Evolutionary conservation across 2,888 invertebrate genomes (phyloP).

Genomic region (Sepiola atlantica): DNA sequence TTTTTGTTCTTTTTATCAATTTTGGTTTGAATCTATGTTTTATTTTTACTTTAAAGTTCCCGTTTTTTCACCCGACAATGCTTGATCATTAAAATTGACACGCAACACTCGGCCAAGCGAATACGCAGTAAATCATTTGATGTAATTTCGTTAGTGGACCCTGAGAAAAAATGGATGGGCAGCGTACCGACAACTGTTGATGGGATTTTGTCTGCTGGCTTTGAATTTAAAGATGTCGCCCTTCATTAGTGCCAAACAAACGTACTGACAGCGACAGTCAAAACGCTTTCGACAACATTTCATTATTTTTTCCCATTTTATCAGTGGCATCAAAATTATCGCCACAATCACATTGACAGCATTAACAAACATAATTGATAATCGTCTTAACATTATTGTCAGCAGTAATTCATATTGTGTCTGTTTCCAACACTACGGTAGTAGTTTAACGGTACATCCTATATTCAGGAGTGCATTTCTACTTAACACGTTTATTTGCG

Average conservation of each 20-base stretch:
- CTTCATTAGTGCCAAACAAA: constrained; percentile 19
- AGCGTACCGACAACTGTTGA: not conserved
- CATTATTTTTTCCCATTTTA: not conserved
- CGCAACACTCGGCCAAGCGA: constrained; percentile 12
- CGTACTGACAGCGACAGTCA: not conserved
- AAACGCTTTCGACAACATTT: not conserved
- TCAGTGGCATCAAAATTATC: not conserved
- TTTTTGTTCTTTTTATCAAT: not conserved
- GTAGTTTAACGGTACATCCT: too few relatives aligned
- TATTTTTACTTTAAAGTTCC: too few relatives aligned
- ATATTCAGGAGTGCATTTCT: too few relatives aligned
- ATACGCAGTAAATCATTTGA: not conserved
- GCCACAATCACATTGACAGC: not conserved
- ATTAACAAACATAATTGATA: constrained; percentile 11
- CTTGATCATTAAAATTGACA: constrained; percentile 6
- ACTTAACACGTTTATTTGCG: too few relatives aligned
- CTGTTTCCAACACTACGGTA: not conserved
- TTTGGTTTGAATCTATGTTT: too few relatives aligned
- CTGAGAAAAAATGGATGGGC: not conserved
- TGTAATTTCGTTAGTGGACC: constrained; percentile 32
- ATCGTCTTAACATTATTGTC: not conserved
- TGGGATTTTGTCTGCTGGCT: constrained; percentile 12
- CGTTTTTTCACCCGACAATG: not conserved
- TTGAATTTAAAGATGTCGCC: constrained; percentile 20
- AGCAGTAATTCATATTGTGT: not conserved